These are phyloP conservation scores for Myotis planiceps DNA, from an alignment of 2,797 vertebrate genomes.

Conservation along the genomic window DNA sequence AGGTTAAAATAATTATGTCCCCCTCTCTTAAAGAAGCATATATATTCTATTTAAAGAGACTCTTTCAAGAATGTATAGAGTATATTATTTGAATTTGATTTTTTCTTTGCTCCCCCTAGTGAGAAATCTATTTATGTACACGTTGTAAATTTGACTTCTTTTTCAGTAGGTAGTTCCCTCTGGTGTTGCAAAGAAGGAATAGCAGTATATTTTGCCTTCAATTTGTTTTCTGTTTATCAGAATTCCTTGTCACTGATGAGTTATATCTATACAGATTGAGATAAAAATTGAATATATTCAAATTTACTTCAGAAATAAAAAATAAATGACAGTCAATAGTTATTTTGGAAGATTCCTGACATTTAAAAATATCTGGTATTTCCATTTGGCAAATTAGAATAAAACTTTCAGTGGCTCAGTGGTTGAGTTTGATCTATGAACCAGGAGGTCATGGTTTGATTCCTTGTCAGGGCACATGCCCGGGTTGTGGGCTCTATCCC, in stretches of 20 bases:
- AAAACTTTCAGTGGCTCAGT: background rate
- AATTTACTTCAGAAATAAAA: background rate
- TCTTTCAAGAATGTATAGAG: background rate
- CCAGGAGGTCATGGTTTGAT: no score
- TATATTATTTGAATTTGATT: background rate
- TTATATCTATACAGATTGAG: background rate
- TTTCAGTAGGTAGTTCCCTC: slow-evolving; percentile 67
- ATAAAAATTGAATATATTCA: background rate
- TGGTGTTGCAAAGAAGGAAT: slow-evolving; percentile 47
- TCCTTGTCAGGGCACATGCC: no score
- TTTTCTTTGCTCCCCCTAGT: slow-evolving; percentile 33
- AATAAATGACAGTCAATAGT: background rate
- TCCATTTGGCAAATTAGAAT: background rate
- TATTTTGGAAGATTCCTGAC: background rate
- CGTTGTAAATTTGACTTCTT: background rate
- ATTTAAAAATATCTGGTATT: background rate
- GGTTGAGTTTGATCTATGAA: no score
- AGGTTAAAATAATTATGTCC: background rate
- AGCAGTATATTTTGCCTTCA: background rate
- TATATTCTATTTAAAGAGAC: background rate
- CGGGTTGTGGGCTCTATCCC: no score
- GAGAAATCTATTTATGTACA: background rate
- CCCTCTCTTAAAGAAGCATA: background rate
- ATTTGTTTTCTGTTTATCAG: background rate
- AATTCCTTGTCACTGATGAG: background rate